These are phyloP conservation scores for Eurytoma californica DNA, from an alignment of 2,888 invertebrate species.

Conservation along the genomic window DNA sequence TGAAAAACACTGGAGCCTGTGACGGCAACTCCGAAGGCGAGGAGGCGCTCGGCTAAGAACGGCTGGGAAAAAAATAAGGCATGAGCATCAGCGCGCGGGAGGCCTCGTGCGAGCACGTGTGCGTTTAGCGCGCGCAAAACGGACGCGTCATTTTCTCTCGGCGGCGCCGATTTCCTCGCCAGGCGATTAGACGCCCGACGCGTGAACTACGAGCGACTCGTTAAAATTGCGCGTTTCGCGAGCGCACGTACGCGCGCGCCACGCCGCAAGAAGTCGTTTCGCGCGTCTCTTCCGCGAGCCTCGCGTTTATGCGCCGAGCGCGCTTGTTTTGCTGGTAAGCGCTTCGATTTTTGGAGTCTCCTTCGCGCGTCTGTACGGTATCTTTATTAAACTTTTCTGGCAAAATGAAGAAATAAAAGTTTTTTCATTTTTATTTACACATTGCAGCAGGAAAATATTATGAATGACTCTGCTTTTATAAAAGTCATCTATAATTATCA, in stretches of 20 bases:
- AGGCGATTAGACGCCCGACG: conserved; percentile 37
- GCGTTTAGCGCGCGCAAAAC: not conserved
- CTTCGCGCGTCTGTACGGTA: too few relatives aligned
- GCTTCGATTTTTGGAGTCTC: not conserved
- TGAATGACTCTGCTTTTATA: too few relatives aligned
- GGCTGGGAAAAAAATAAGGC: not conserved
- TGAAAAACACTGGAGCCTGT: too few relatives aligned
- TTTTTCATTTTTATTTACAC: too few relatives aligned
- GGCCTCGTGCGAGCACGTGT: not conserved
- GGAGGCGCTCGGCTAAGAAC: not conserved
- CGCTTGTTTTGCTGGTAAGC: not conserved
- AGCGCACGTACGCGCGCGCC: conserved; percentile 3
- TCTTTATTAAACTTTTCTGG: too few relatives aligned
- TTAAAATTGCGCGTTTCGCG: conserved; percentile 41
- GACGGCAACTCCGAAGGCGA: too few relatives aligned
- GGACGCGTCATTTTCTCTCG: conserved; percentile 3
- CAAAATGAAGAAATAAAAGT: too few relatives aligned
- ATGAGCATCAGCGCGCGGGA: not conserved
- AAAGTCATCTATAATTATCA: too few relatives aligned
- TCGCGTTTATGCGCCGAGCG: not conserved
- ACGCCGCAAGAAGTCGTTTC: conserved; percentile 33
- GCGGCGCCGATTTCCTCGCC: not conserved
- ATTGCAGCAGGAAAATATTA: too few relatives aligned
- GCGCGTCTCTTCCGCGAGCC: not conserved
- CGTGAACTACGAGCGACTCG: conserved; percentile 41